phyloP scores from a whole-genome alignment of 2,113 vertebrate genomes.

The Urocolius indicus region DNA sequence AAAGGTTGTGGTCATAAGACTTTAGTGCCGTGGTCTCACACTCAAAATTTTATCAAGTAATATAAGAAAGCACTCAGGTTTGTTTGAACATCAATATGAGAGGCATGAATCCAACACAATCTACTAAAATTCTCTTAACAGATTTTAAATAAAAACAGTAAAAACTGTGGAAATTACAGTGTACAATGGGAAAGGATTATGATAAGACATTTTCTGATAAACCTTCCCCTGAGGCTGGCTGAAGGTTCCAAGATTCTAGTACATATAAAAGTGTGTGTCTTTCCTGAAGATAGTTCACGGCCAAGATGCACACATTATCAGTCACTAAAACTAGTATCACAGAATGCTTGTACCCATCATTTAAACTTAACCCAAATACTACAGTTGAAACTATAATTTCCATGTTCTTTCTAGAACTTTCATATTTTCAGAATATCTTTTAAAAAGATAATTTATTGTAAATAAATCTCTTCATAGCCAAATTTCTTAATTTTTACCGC shows the following conservation, averaged over 20 bases:
- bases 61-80: not conserved
- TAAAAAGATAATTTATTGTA: not conserved
- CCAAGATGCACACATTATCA: not conserved
- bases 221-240: not conserved
- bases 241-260: not conserved
- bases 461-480: not conserved
- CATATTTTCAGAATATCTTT: not conserved
- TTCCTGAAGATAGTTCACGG: not conserved
- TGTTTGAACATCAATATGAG: not conserved
- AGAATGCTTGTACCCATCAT: not conserved
- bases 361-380: not conserved
- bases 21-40: not conserved
- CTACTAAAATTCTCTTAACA: not conserved
- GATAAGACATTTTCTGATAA: not conserved
- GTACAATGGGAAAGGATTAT: not conserved
- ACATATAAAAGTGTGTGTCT: not conserved
- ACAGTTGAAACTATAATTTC: not conserved
- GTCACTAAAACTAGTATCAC: not conserved
- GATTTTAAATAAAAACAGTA: not conserved
- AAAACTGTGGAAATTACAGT: not conserved
- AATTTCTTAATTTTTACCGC: not conserved
- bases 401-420: not conserved
- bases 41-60: not conserved
- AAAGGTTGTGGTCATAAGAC: not conserved
- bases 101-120: not conserved